Evolutionary conservation across 1,140 invertebrate species (phyloP), one percentile per base, ranked within the genome.

Genomic region (Brachionus asplanchnoidis): DNA sequence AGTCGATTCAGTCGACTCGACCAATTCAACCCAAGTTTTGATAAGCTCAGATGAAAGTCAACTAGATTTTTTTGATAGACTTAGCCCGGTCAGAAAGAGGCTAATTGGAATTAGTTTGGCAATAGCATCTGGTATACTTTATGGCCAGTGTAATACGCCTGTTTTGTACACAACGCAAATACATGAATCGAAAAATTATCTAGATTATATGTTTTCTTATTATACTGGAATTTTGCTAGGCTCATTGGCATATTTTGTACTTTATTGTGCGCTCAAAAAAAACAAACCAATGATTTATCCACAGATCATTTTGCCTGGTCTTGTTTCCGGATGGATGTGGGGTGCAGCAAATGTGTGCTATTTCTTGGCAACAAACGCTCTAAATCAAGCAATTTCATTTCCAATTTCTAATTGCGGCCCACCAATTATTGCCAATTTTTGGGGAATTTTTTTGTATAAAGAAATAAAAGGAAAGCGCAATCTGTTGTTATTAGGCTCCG

Each of bases 191-290:
- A 26, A 44, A 50, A 84, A 84, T 73, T 91, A 86, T 84, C 85
- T 91, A 28, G 89, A 90, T 82, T 91, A 91, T 86, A 89, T 90
- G 9, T 91, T 91, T 87, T 87, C 90, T 9, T 89, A 90, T 84
- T 91, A 88, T 85, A 87, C 87, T 85, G 91, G 91, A 14, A 91
- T 91, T 44, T 89, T 88, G 50, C 11, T 87, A 4, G 87, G 89
- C 14, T 90, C 89, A 68, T 88, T 88, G 4, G 66, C 87, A 1
- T 89, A 89, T 85, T 89, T 91, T 85, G 79, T 89, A 12, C 86
- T 90, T 20, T 91, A 91, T 85, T 86, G 87, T 32, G 85, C 86
- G 7, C 84, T 87, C 26, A 89, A 87, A 86, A 86, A 86, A 75
- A 90, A 90, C 85, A 88, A 88, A 42, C 89, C 89, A 20, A 42